Conservation (phyloP, 1,140 invertebrate species). For the Medauroidea extradentata region DNA sequence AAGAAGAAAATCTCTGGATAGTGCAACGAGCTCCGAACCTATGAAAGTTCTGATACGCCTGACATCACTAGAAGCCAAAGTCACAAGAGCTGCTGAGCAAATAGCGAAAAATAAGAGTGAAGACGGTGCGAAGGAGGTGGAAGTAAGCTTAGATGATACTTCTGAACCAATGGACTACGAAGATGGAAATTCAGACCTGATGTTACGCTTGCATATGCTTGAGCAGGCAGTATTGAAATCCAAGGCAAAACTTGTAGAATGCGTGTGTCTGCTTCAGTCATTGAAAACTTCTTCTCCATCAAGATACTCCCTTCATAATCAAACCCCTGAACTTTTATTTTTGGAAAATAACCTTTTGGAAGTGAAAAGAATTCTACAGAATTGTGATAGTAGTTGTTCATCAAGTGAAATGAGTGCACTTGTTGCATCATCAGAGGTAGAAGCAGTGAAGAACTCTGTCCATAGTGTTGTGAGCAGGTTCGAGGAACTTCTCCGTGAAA, state of each 20-base stretch:
- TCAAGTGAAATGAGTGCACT: background rate
- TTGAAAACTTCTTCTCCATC: constrained; percentile 35
- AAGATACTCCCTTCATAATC: no score
- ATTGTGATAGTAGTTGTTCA: constrained; percentile 31
- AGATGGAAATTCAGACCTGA: constrained; percentile 10
- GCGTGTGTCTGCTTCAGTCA: constrained; percentile 38
- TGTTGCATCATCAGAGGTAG: background rate
- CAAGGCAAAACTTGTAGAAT: constrained; percentile 40
- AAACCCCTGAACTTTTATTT: background rate
- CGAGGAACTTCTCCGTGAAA: constrained; percentile 58
- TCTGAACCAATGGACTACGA: no score
- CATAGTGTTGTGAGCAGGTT: constrained; percentile 56
- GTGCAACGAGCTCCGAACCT: constrained; percentile 67
- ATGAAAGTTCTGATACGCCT: constrained; percentile 71
- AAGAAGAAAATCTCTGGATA: constrained; percentile 69
- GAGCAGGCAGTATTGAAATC: constrained; percentile 39
- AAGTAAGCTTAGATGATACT: background rate
- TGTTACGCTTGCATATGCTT: constrained; percentile 37
- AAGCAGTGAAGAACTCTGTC: constrained; percentile 51
- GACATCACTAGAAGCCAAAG: constrained; percentile 68
- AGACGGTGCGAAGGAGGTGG: constrained; percentile 16
- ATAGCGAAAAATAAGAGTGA: constrained; percentile 19
- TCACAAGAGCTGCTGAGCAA: constrained; percentile 49
- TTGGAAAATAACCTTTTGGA: constrained; percentile 41
- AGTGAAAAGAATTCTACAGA: constrained; percentile 42